Base-by-base conservation (phyloP, 2,113 vertebrate genomes). In the Lasiurus borealis region DNA sequence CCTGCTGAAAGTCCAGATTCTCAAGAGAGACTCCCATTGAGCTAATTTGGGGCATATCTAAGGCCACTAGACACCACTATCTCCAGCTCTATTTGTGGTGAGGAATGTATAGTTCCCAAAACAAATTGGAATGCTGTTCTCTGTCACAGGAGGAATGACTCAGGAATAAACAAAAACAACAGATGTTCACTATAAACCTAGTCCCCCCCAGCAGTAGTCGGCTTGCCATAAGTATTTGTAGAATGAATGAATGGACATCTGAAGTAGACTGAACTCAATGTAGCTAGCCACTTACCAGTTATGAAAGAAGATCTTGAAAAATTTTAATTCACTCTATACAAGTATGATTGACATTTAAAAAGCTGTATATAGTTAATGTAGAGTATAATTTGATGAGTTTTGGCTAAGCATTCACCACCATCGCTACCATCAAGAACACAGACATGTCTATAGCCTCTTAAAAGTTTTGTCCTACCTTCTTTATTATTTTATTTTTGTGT, bases 61-160 rank as follows among this genome's bases (percentile, higher is more conserved):
- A 75, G 72, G n/a, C 18, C 69, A 84, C 21, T 10, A 71, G 50
- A 77, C 12, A 29, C 4, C 25, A 92, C 88, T 78, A 50, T 84
- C 46, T 81, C 27, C 25, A 84, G 13, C 18, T 84, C 31, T 66
- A 18, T 44, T 91, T 77, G 34, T 92, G 50, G 52, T 52, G 14
- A 72, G 14, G 23, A 95, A 88, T 62, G 31, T 62, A 18, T 62
- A 76, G 34, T 62, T 95, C 34, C 34, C 82, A 36, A 91, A 84
- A n/a, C n/a, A 80, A 95, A 78, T 19, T 57, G 11, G 57, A 86
- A 81, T 88, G 48, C 18, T 81, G 8, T 8, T 52, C 11, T 92
- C 48, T 48, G 31, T 73, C 46, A 85, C 50, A 80, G 25, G 16
- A 66, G 40, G 5, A 71, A 77, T 82, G 71, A 64, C 50, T 66